These are phyloP conservation scores for Thamnophis elegans DNA, from an alignment of 2,797 vertebrate species.

Conservation along the genomic window DNA sequence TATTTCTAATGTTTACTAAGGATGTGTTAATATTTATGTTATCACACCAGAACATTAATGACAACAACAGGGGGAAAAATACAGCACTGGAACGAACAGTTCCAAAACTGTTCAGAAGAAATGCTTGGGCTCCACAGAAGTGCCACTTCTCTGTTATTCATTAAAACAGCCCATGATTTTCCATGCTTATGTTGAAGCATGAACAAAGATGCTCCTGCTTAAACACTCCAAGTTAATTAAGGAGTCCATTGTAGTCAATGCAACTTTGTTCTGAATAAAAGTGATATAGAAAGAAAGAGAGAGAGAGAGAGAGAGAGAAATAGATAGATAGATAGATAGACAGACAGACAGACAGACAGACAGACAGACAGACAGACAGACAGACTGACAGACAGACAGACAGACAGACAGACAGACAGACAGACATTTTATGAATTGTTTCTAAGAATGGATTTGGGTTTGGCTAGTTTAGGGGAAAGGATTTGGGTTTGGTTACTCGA, in stretches of 20 bases:
- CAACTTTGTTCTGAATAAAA: not conserved
- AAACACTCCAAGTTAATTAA: not conserved
- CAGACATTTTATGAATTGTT: not conserved
- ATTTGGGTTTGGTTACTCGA: too few species aligned
- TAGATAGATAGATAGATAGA: too few species aligned
- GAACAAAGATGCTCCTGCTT: not conserved
- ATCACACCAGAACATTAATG: conserved; percentile 16
- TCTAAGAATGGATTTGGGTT: not conserved
- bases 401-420: too few species aligned
- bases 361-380: too few species aligned
- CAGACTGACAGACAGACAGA: too few species aligned
- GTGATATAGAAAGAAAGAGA: not conserved
- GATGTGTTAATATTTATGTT: conserved; percentile 38
- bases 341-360: too few species aligned
- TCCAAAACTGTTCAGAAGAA: not conserved
- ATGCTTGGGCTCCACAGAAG: not conserved
- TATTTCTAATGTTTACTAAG: conserved; percentile 45
- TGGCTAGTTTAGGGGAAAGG: too few species aligned
- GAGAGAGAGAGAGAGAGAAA: too few species aligned
- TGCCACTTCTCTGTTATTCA: not conserved
- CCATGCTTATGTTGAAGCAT: not conserved
- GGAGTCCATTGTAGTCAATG: not conserved
- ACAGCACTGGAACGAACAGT: not conserved
- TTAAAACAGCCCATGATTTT: not conserved
- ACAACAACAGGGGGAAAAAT: not conserved